Conservation (phyloP, 2,797 vertebrate species). For the Galagoides demidoff region DNA sequence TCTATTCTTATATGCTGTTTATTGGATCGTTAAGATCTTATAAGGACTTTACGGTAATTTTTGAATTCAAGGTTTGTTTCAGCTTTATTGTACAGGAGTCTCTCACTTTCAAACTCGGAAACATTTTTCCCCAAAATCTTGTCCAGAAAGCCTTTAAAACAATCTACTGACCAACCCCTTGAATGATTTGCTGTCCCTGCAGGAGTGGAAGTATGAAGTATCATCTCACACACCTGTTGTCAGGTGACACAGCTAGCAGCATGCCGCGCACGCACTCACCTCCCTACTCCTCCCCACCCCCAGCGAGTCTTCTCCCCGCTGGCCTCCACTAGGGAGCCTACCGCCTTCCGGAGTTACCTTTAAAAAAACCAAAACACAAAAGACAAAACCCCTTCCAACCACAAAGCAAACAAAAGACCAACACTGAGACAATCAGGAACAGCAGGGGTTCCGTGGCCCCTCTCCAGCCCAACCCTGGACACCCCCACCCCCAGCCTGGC, state of each 20-base stretch:
- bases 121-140: neutral
- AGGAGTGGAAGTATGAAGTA: neutral
- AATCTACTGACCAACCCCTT: neutral
- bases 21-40: constrained; percentile 71
- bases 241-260: constrained; percentile 60
- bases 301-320: neutral
- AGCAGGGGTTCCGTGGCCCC: neutral
- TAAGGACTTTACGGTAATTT: constrained; percentile 8
- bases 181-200: neutral
- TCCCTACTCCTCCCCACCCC: neutral
- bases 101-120: constrained; percentile 44
- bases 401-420: constrained; percentile 79
- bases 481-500: neutral
- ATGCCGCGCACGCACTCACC: neutral
- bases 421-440: neutral
- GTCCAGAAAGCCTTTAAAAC: constrained; percentile 3
- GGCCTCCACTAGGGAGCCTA: neutral
- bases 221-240: constrained; percentile 74
- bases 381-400: constrained; percentile 57
- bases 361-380: neutral
- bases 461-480: neutral
- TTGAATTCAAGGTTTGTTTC: constrained; percentile 13
- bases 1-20: constrained; percentile 66
- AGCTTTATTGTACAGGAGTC: neutral
- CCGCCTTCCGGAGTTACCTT: constrained; percentile 69